Evolutionary conservation across 2,113 vertebrate genomes (phyloP).

Genomic region (pig (Sus scrofa)): T2T-Sscrofa CM000826.6:112839501-112840000

Average conservation of each 20-base stretch:
- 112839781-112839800: background rate
- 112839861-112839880: background rate
- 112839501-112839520: background rate
- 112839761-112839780: background rate
- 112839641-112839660: background rate
- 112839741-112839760: background rate
- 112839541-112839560: background rate
- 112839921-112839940: too few species aligned
- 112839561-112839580: background rate
- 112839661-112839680: background rate
- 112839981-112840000: too few species aligned
- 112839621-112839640: background rate
- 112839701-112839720: background rate
- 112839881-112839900: background rate
- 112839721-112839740: background rate
- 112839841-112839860: background rate
- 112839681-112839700: background rate
- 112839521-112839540: background rate
- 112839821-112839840: fast-evolving
- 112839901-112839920: background rate
- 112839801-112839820: background rate
- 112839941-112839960: background rate
- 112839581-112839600: background rate
- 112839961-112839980: background rate
- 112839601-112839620: background rate